Evolutionary conservation across 2,888 invertebrate genomes (phyloP), one percentile per base, ranked within the genome.

Genomic region (Drosophila tripunctata): DNA sequence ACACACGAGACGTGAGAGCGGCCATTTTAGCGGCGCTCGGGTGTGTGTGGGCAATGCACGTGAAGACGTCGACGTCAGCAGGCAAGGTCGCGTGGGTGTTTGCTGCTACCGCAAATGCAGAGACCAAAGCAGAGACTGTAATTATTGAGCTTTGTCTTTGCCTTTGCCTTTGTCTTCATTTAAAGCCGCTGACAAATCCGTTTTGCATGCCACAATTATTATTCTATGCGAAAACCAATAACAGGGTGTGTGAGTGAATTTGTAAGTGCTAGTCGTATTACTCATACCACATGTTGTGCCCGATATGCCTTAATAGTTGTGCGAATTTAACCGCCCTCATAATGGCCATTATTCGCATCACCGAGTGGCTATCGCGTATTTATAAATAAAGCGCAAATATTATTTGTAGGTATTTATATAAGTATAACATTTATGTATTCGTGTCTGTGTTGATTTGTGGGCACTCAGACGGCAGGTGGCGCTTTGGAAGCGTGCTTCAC

Each of bases 201-300:
- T 63, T 75, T 54, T 75, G 55, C 71, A 68, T 69, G 52, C 38
- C 60, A 67, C 68, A 35, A 51, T 44, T 58, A 38, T 48, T 55
- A 10, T 17, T n/a, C n/a, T n/a, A 17, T 7, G 38, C 17, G 10
- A 5, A n/a, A 21, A 17, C 35, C 1, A 27, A 27, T 10, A 3
- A 10, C 3, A 10, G 27, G 10, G 6, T 10, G 2, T 35, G 35
- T 17, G 5, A 12, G 4, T 15, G 27, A 44, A 3, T 19, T 6
- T 33, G 6, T 27, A 6, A 15, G 35, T 40, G 22, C 19, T 14
- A 43, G 45, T 43, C 43, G 19, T 44, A 60, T 74, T 64, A 63
- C 69, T 68, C 78, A 78, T 78, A 65, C 79, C 86, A 66, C 79
- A 63, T 66, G 70, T 70, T 65, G 71, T 33, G 76, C 55, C 1